phyloP scores from a whole-genome alignment of 2,797 vertebrate species.

The Cebuella pygmaea region DNA sequence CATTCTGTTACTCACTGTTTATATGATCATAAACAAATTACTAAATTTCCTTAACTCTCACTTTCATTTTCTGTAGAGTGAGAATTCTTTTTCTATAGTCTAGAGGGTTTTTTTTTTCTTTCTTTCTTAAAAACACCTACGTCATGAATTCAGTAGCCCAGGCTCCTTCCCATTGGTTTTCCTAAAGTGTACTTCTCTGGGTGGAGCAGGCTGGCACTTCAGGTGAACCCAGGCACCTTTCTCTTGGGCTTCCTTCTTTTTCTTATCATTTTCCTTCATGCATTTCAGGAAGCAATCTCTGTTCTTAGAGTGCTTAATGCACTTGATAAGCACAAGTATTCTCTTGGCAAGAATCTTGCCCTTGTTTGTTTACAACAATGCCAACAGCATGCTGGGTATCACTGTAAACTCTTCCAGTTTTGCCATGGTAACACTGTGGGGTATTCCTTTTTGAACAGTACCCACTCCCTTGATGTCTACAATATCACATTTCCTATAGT shows the following conservation, averaged over 20 bases:
- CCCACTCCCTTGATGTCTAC: not conserved
- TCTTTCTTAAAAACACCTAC: not conserved
- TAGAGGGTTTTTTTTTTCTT: not conserved
- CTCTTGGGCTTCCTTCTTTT: not conserved
- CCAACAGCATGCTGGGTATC: not conserved
- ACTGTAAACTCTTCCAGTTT: not conserved
- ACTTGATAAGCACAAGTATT: not conserved
- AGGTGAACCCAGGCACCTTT: not conserved
- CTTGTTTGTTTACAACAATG: not conserved
- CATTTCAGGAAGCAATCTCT: not conserved
- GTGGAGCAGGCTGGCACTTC: not conserved
- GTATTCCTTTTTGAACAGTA: not conserved
- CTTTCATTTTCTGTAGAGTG: not conserved
- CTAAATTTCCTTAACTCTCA: conserved; percentile 19
- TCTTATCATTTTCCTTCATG: not conserved
- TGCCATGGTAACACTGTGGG: not conserved
- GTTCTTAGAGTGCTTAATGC: not conserved
- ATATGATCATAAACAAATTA: not conserved
- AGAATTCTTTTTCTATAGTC: not conserved
- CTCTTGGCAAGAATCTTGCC: not conserved
- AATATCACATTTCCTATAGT: too few relatives aligned
- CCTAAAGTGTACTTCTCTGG: not conserved
- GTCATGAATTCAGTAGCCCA: not conserved
- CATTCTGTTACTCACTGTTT: not conserved
- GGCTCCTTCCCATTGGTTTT: not conserved